phyloP scores from a whole-genome alignment of 2,797 vertebrate species.

The Sebastes glaucus region DNA sequence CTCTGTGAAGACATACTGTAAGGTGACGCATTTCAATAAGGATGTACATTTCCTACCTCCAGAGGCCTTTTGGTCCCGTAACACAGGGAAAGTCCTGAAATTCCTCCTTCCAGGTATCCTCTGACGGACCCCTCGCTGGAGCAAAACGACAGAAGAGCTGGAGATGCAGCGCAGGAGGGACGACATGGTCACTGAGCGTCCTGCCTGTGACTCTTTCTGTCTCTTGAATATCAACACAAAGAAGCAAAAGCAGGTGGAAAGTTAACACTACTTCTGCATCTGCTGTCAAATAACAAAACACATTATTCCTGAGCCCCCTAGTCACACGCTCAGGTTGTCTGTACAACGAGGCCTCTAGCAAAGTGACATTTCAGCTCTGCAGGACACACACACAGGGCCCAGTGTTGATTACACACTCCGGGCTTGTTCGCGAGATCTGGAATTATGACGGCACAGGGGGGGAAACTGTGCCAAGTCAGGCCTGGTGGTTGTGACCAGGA shows the following conservation, averaged over 20 bases:
- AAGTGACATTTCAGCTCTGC: slow-evolving; percentile 73
- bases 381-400: slow-evolving; percentile 48
- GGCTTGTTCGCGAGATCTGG: slow-evolving; percentile 77
- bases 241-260: slow-evolving; percentile 25
- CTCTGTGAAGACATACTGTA: slow-evolving; percentile 23
- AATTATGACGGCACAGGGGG: slow-evolving; percentile 67
- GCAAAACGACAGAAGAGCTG: slow-evolving; percentile 68
- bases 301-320: slow-evolving; percentile 52
- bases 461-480: slow-evolving; percentile 69
- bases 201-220: slow-evolving; percentile 49
- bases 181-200: slow-evolving; percentile 75
- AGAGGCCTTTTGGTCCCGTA: slow-evolving; percentile 79
- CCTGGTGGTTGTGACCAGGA: slow-evolving; percentile 27
- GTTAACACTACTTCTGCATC: slow-evolving; percentile 25
- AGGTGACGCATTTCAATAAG: background rate
- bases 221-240: slow-evolving; percentile 57
- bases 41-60: slow-evolving; percentile 75
- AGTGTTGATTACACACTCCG: slow-evolving; percentile 59
- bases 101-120: slow-evolving; percentile 69
- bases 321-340: slow-evolving; percentile 36
- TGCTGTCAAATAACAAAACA: slow-evolving; percentile 43
- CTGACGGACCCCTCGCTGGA: slow-evolving; percentile 63
- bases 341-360: slow-evolving; percentile 63
- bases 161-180: slow-evolving; percentile 78
- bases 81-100: slow-evolving; percentile 80